Evolutionary conservation across 2,113 vertebrate genomes (phyloP).

Genomic region (Pogona vitticeps): DNA sequence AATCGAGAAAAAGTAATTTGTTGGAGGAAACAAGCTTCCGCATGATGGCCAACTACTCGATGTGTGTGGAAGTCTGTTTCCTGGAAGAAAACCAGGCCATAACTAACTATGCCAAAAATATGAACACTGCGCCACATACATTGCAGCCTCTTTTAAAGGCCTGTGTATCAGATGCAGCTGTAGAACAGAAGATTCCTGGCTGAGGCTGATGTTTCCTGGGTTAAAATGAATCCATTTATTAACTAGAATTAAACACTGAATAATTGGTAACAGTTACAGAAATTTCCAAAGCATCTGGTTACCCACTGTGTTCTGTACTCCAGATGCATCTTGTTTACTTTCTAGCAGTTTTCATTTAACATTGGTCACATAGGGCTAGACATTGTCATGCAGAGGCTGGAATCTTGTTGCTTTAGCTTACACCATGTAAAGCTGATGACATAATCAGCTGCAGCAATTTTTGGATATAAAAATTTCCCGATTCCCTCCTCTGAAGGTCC

Average conservation of each 20-base stretch:
- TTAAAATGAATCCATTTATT: not conserved
- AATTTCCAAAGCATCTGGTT: not conserved
- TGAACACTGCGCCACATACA: too few relatives aligned
- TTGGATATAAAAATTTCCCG: too few relatives aligned
- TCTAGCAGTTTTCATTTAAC: not conserved
- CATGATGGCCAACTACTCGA: not conserved
- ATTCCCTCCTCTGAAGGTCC: too few relatives aligned
- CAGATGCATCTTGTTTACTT: not conserved
- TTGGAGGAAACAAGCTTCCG: not conserved
- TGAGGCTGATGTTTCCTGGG: not conserved
- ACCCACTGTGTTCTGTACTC: not conserved
- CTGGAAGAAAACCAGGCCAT: not conserved
- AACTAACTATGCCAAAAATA: not conserved
- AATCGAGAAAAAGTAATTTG: not conserved
- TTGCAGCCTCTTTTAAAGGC: not conserved
- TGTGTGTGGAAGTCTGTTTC: not conserved
- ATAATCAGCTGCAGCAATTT: too few relatives aligned
- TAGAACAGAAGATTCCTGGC: not conserved
- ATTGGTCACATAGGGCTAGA: not conserved
- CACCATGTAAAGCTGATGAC: too few relatives aligned
- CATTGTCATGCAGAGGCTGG: not conserved
- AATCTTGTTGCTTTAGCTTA: too few relatives aligned
- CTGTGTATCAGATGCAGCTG: not conserved
- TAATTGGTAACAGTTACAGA: not conserved
- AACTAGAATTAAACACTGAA: not conserved